A percentile compares a stretch with the other conserved stretches of the same genome.
Evolutionary conservation across 2,888 invertebrate species (phyloP).

Genomic region (Cephus pygmeus): DNA sequence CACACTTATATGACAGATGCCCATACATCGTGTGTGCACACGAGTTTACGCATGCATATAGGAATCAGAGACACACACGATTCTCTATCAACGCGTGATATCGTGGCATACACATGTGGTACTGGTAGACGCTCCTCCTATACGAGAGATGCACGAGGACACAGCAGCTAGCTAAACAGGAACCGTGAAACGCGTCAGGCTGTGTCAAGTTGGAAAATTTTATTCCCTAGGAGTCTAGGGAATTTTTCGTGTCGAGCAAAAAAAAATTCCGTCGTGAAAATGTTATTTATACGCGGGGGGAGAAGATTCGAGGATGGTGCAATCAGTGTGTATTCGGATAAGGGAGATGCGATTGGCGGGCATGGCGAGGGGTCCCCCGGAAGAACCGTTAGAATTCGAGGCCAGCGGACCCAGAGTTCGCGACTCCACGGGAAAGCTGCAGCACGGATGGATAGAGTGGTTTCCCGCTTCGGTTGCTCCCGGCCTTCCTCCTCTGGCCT

Average conservation of each 20-base stretch:
- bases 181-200: not conserved
- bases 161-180: not conserved
- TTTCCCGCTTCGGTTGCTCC: not conserved
- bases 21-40: not conserved
- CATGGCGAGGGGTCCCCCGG: not conserved
- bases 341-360: not conserved
- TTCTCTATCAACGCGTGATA: not conserved
- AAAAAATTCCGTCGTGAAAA: not conserved
- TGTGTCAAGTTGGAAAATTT: not conserved
- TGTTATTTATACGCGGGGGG: not conserved
- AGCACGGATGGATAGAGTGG: not conserved
- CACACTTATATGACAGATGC: not conserved
- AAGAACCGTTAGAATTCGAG: not conserved
- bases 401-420: not conserved
- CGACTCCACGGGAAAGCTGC: not conserved
- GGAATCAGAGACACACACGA: constrained; percentile 5
- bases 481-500: not conserved
- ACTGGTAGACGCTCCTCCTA: not conserved
- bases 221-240: not conserved
- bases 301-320: not conserved
- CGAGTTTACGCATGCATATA: not conserved
- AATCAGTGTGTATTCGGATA: not conserved
- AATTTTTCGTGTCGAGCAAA: not conserved
- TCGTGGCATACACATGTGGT: not conserved
- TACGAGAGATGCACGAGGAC: not conserved